Conservation (phyloP, 2,797 vertebrate species). For the Mycteria americana region DNA sequence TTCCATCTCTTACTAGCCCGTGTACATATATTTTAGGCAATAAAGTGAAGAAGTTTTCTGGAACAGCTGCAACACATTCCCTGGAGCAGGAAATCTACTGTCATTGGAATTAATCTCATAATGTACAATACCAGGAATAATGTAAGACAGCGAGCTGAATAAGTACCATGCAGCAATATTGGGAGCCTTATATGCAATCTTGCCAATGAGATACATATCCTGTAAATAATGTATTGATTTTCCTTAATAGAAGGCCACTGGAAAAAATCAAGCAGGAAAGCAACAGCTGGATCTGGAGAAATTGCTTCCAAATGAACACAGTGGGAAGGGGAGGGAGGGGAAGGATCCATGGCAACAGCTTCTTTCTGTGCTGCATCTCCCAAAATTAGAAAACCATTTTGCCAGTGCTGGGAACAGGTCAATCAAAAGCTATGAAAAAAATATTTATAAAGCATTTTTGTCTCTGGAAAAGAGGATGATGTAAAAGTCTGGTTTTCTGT, state of each 20-base stretch:
- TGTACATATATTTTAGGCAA: neutral
- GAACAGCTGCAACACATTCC: neutral
- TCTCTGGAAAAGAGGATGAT: neutral
- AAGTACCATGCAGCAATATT: neutral
- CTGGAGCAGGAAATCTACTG: neutral
- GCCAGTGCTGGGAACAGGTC: neutral
- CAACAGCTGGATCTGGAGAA: neutral
- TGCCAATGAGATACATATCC: neutral
- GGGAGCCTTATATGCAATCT: neutral
- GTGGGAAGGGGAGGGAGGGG: neutral
- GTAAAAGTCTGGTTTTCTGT: neutral
- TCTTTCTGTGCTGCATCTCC: neutral
- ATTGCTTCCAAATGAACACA: neutral
- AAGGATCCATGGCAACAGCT: constrained; percentile 24
- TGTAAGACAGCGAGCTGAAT: neutral
- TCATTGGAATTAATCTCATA: neutral
- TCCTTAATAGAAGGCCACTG: neutral
- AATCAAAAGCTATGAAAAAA: neutral
- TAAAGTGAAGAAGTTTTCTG: neutral
- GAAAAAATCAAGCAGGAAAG: neutral
- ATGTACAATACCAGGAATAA: neutral
- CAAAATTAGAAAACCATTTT: neutral
- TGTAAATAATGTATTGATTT: neutral
- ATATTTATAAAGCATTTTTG: neutral
- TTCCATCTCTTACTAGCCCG: neutral